A percentile compares a stretch with the other conserved stretches of the same genome.
Evolutionary conservation across 2,888 invertebrate genomes (phyloP).

Genomic region (Ichneumon xanthorius): DNA sequence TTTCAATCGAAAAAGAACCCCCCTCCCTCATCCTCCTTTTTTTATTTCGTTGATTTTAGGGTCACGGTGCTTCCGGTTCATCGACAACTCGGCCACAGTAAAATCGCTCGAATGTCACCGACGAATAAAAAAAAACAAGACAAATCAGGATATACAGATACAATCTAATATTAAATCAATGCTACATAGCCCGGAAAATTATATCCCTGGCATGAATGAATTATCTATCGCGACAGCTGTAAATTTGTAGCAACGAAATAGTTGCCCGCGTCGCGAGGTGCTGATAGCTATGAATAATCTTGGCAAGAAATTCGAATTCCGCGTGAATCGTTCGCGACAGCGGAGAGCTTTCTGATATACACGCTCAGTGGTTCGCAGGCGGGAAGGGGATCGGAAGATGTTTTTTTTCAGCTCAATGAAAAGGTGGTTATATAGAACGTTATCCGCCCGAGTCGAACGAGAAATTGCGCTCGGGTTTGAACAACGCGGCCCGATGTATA

Average conservation of each 20-base stretch:
- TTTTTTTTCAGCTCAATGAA: constrained; percentile 29
- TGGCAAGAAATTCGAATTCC: constrained; percentile 65
- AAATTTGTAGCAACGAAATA: constrained; percentile 67
- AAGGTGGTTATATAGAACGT: background rate
- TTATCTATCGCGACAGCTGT: constrained; percentile 66
- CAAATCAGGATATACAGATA: background rate
- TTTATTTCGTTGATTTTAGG: constrained; percentile 5
- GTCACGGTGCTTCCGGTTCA: constrained; percentile 45
- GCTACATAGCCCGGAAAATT: constrained; percentile 39
- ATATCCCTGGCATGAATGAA: constrained; percentile 58
- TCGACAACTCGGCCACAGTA: constrained; percentile 48
- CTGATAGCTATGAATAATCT: constrained; percentile 69
- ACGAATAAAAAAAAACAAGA: constrained; percentile 15
- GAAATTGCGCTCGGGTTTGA: constrained; percentile 27
- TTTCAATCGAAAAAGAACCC: constrained; percentile 21
- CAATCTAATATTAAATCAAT: constrained; percentile 28
- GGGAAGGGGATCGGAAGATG: constrained; percentile 23
- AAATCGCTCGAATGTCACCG: constrained; percentile 39
- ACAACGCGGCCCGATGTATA: constrained; percentile 38
- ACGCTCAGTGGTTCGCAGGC: constrained; percentile 34
- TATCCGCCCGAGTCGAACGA: background rate
- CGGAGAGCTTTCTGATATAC: constrained; percentile 54
- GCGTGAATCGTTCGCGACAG: constrained; percentile 55
- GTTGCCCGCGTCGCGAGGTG: constrained; percentile 54
- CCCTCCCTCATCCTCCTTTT: background rate